Percentiles rank a stretch among this genome's conserved stretches.
phyloP scores from a whole-genome alignment of 2,797 vertebrate species.

The Tenualosa ilisha region DNA sequence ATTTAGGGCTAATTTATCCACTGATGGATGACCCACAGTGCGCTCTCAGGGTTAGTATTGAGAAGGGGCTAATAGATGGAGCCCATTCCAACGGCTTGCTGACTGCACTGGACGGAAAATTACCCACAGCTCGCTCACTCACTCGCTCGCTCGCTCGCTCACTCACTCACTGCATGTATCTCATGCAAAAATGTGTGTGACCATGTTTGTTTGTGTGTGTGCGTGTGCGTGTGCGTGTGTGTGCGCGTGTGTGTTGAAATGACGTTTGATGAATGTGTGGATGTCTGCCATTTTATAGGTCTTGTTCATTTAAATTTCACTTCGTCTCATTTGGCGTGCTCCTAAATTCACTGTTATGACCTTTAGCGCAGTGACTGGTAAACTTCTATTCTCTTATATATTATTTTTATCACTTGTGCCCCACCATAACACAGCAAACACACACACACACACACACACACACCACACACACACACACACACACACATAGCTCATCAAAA shows the following conservation, averaged over 20 bases:
- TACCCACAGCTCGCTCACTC: neutral
- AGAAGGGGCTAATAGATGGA: conserved; percentile 18
- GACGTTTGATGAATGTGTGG: neutral
- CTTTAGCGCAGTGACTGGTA: conserved; percentile 5
- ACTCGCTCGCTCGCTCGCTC: neutral
- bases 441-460: neutral
- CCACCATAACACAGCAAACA: neutral
- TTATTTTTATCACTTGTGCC: neutral
- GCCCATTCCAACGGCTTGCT: conserved; percentile 13
- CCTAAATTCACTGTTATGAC: conserved; percentile 23
- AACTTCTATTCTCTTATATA: neutral
- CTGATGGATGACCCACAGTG: conserved; percentile 34
- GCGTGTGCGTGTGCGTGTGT: neutral
- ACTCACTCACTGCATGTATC: neutral
- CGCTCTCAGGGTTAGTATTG: conserved; percentile 20
- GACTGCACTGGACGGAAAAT: neutral
- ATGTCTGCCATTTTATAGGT: conserved; percentile 14
- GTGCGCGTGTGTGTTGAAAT: neutral
- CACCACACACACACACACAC: neutral
- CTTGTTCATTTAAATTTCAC: conserved; percentile 2
- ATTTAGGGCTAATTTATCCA: conserved; percentile 59
- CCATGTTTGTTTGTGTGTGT: neutral
- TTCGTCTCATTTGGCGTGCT: conserved; percentile 10
- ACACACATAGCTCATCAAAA: neutral
- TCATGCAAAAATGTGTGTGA: neutral